Conservation (phyloP, 2,888 invertebrate species). For the Eristalis tenax region DNA sequence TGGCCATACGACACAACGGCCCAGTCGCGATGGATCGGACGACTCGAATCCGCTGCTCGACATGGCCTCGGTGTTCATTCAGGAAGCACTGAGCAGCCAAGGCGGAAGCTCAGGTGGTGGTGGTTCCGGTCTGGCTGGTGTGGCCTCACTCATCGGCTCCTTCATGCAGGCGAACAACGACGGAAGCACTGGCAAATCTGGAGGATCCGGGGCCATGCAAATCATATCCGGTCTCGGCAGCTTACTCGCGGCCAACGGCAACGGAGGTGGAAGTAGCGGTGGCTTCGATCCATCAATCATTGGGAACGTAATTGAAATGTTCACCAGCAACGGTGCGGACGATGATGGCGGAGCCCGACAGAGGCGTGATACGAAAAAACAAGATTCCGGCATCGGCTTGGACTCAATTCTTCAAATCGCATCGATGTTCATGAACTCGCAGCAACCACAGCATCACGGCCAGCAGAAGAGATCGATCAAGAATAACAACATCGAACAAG, state of each 20-base stretch:
- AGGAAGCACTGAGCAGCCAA: slow-evolving; percentile 82
- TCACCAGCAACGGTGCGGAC: slow-evolving; percentile 78
- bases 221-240: slow-evolving; percentile 80
- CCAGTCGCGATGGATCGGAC: slow-evolving; percentile 80
- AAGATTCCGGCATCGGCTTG: slow-evolving; percentile 82
- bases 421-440: slow-evolving; percentile 82
- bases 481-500: slow-evolving; percentile 73
- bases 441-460: slow-evolving; percentile 77
- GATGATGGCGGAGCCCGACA: slow-evolving; percentile 70
- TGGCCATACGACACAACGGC: slow-evolving; percentile 76
- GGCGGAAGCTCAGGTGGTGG: slow-evolving; percentile 78
- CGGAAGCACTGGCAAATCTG: slow-evolving; percentile 76
- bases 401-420: slow-evolving; percentile 83
- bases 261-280: slow-evolving; percentile 81
- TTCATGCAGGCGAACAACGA: slow-evolving; percentile 87
- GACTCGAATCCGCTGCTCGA: slow-evolving; percentile 86
- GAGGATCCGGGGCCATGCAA: slow-evolving; percentile 79
- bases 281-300: slow-evolving; percentile 84
- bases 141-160: slow-evolving; percentile 86
- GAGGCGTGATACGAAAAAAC: slow-evolving; percentile 72
- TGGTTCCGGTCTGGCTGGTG: slow-evolving; percentile 80
- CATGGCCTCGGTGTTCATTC: slow-evolving; percentile 86
- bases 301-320: slow-evolving; percentile 84
- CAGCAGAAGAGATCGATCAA: slow-evolving; percentile 75
- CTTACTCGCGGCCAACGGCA: slow-evolving; percentile 77